Evolutionary conservation across 1,140 invertebrate species (phyloP), one percentile per base, ranked within the genome.

Genomic region (Pogonomyrmex barbatus): DNA sequence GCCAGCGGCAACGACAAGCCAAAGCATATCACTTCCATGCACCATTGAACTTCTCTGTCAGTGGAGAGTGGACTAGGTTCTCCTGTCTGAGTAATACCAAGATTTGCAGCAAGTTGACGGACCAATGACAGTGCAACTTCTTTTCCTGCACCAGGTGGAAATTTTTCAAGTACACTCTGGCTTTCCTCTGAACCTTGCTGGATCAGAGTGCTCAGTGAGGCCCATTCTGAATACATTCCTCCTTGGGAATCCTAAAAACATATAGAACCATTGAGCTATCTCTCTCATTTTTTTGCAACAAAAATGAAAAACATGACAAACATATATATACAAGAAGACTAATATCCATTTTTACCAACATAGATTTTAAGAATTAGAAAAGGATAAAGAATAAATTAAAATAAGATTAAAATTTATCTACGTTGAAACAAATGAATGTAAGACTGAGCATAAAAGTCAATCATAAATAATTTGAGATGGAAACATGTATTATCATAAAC

Each of bases 11-110:
- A 94, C 50, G 98, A 98, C 0, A 99, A 95, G 0, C 99, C 99
- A 95, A 97, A 99, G 91, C 98, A 98, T 33, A 99, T 97, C 8
- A 99, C 98, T 96, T 98, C 98, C 96, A 99, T 98, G 71, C 97
- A 98, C 98, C 98, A 98, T 93, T 97, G 97, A 58, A 99, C 98
- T 95, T 99, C 98, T 91, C 96, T 96, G 92, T 98, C 97, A 36
- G 97, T 97, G 8, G 96, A 96, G 42, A 98, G 94, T 52, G 96
- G 96, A 91, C 97, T 97, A 12, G 97, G 97, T 91, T 98, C 97
- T 1, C 97, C 97, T 62, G 97, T 96, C 90, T 97, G 97, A 6
- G 97, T 96, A 47, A 98, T 96, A 5, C 97, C 97, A 68, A 98
- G 95, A 94, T 97, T 98, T 12, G 96, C 95, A 10, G 97, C 97